Base-by-base conservation (phyloP, 2,888 invertebrate species). In the Crepidodera aurea region DNA sequence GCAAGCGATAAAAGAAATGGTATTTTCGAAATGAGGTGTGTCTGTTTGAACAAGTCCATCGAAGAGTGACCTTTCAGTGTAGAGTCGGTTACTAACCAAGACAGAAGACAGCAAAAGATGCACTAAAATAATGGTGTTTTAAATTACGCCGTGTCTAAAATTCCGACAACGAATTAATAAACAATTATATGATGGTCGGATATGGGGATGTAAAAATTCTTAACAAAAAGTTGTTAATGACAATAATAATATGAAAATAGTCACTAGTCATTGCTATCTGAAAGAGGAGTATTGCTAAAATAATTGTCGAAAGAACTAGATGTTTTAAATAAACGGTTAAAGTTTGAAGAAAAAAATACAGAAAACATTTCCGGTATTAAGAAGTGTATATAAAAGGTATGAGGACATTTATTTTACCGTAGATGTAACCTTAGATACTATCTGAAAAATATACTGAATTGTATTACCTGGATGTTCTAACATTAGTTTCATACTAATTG, bases 11-110 rank as follows among this genome's bases (percentile, higher is more conserved):
- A 68, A 58, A 62, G 62, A 32, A 54, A 56, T 56, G 57, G 68
- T 61, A 64, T 66, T 65, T 66, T 63, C 29, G 34, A 66, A 66
- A 54, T 58, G 59, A 64, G 68, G 68, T 62, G 68, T 64, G 68
- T 66, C 64, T 68, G 58, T 68, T 68, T 68, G 64, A 46, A 62
- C 66, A 62, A 57, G 27, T n/a, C 27, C 27, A 40, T 32, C 22
- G 39, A 29, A 12, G 29, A 42, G 15, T 39, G 37, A 57, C 39
- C 57, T 50, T 25, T 40, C 40, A 13, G 2, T n/a, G n/a, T 8
- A 13, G 8, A 40, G 40, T 40, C 40, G 16, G 4, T 40, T 18
- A 37, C 13, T 37, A 37, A 37, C 37, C 13, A 40, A 40, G 10
- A 40, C 18, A 40, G 8, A 5, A 37, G 15, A 15, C 18, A 10